A percentile compares a stretch with the other conserved stretches of the same genome.
phyloP scores from a whole-genome alignment of 2,113 vertebrate genomes.

The Nothocercus julius region DNA sequence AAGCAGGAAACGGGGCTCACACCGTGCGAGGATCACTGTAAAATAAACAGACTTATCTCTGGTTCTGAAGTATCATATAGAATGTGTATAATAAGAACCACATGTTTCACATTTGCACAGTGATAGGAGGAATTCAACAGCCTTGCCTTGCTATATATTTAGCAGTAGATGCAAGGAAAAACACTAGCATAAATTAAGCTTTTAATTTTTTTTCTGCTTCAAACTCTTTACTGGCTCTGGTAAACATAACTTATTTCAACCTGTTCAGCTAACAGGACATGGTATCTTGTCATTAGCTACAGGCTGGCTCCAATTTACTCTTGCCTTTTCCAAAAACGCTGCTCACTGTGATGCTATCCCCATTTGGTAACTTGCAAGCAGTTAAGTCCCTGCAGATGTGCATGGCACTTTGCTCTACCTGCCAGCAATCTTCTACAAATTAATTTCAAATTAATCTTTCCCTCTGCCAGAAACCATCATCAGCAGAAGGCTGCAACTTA shows the following conservation, averaged over 20 bases:
- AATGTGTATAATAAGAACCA: neutral
- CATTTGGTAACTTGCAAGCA: neutral
- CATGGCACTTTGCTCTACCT: neutral
- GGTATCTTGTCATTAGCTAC: neutral
- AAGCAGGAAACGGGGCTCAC: neutral
- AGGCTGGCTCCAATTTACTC: neutral
- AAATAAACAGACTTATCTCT: neutral
- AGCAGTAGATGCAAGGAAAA: neutral
- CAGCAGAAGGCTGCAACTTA: neutral
- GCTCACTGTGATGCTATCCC: neutral
- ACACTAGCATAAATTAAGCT: neutral
- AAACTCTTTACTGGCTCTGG: neutral
- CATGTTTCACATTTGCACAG: neutral
- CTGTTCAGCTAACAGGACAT: neutral
- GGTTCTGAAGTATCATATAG: neutral
- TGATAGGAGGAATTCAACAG: neutral
- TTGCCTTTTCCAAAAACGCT: neutral
- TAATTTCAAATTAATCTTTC: constrained; percentile 9
- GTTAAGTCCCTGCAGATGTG: neutral
- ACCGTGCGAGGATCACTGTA: neutral
- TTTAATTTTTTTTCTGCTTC: neutral
- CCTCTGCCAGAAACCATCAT: neutral
- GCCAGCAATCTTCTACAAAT: neutral
- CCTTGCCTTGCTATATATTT: neutral
- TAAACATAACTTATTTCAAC: neutral